Evolutionary conservation across 2,113 vertebrate species (phyloP).

Genomic region (Channa maculata): DNA sequence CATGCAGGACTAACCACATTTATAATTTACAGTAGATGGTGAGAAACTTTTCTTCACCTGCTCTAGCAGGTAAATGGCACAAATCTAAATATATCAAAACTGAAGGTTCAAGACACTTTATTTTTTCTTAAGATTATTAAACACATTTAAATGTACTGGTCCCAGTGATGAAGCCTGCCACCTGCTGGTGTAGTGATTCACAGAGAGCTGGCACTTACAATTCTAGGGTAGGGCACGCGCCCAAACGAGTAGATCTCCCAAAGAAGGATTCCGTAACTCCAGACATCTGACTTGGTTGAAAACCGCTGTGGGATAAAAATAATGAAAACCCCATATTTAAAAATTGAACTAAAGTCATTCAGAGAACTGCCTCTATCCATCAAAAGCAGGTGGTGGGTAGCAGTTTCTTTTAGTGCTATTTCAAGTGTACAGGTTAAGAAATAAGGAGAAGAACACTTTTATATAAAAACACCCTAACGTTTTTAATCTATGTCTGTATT

Average conservation of each 20-base stretch:
- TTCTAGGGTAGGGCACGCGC: slow-evolving; percentile 98
- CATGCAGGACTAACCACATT: slow-evolving; percentile 13
- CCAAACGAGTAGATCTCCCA: slow-evolving; percentile 99
- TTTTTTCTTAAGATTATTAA: neutral
- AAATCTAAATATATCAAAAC: slow-evolving; percentile 32
- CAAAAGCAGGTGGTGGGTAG: neutral
- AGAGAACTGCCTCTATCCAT: neutral
- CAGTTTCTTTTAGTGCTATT: neutral
- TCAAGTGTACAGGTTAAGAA: neutral
- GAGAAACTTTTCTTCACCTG: slow-evolving; percentile 15
- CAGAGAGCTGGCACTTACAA: slow-evolving; percentile 86
- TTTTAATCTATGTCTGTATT: neutral
- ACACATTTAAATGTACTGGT: neutral
- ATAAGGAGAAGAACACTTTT: neutral
- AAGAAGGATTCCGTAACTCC: slow-evolving; percentile 97
- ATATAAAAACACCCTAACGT: too few relatives aligned
- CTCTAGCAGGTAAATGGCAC: slow-evolving; percentile 14
- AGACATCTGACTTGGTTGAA: slow-evolving; percentile 98
- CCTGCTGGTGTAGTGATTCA: slow-evolving; percentile 54
- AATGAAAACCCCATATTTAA: neutral
- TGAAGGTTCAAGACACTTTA: slow-evolving; percentile 4
- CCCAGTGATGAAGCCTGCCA: slow-evolving; percentile 52
- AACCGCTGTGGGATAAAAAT: slow-evolving; percentile 86
- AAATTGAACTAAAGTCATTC: slow-evolving; percentile 3
- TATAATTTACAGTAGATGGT: neutral